phyloP scores from a whole-genome alignment of 2,888 invertebrate genomes.

The Drosophila eohydei region DNA sequence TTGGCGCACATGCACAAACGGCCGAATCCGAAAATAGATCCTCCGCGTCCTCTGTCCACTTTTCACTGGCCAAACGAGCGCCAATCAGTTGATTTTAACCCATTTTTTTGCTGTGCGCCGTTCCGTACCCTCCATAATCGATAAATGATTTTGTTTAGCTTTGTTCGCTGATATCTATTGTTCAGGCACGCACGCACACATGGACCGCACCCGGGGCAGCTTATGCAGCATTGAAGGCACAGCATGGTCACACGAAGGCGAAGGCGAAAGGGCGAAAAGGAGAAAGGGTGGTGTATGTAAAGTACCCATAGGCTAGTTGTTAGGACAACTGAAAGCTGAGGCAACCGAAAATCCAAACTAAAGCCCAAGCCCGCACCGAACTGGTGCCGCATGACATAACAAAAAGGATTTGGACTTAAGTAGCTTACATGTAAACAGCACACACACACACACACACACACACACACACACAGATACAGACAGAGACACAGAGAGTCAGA shows the following conservation, averaged over 20 bases:
- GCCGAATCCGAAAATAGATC: constrained; percentile 45
- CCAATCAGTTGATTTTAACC: constrained; percentile 37
- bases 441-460: constrained; percentile 24
- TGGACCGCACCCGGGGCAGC: constrained; percentile 25
- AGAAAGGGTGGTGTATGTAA: constrained; percentile 42
- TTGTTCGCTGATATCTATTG: constrained; percentile 47
- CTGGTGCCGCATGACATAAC: constrained; percentile 69
- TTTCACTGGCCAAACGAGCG: constrained; percentile 37
- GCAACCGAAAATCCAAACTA: constrained; percentile 27
- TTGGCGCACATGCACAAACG: constrained; percentile 3
- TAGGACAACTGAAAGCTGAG: constrained; percentile 49
- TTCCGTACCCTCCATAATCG: constrained; percentile 53
- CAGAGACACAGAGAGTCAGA: not conserved
- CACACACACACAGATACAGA: constrained; percentile 6
- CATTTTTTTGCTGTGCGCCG: constrained; percentile 3
- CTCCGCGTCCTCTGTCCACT: constrained; percentile 33
- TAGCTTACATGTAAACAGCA: constrained; percentile 72
- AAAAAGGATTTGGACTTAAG: constrained; percentile 75
- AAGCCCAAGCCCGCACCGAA: constrained; percentile 28
- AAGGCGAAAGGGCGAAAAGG: rapidly evolving
- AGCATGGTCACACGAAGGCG: no score
- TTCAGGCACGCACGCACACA: constrained; percentile 24
- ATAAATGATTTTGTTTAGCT: constrained; percentile 75
- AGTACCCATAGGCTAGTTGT: constrained; percentile 62
- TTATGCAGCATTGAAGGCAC: not conserved